Evolutionary conservation across 2,797 vertebrate species (phyloP).

Genomic region (Smutsia gigantea): DNA sequence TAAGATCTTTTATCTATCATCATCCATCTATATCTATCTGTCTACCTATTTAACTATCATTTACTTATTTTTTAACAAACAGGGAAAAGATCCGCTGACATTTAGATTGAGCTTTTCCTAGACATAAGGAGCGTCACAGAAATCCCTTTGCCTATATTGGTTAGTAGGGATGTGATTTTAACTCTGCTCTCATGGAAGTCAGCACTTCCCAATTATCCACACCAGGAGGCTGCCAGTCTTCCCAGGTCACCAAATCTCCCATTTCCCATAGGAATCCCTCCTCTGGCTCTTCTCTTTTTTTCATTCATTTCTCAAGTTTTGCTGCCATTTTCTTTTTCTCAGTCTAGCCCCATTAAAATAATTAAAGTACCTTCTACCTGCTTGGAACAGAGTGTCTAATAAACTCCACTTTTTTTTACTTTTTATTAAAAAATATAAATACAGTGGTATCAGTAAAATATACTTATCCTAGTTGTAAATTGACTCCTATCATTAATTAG

Average conservation of each 20-base stretch:
- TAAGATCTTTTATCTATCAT: not conserved
- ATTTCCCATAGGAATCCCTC: not conserved
- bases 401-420: not conserved
- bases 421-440: not conserved
- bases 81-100: not conserved
- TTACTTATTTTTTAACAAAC: not conserved
- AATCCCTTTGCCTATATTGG: not conserved
- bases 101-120: not conserved
- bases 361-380: not conserved
- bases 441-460: not conserved
- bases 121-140: not conserved
- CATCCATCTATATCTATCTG: not conserved
- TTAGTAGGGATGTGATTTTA: not conserved
- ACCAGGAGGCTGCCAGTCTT: not conserved
- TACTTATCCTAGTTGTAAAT: not conserved
- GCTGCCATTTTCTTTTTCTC: not conserved
- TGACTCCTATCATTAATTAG: not conserved
- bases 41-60: not conserved
- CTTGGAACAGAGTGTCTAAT: not conserved
- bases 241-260: not conserved
- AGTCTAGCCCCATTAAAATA: not conserved
- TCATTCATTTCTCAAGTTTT: not conserved
- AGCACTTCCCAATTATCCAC: not conserved
- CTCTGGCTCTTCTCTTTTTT: not conserved
- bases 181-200: not conserved